Evolutionary conservation across 2,888 invertebrate genomes (phyloP).

Genomic region (Slavum lentiscoides): DNA sequence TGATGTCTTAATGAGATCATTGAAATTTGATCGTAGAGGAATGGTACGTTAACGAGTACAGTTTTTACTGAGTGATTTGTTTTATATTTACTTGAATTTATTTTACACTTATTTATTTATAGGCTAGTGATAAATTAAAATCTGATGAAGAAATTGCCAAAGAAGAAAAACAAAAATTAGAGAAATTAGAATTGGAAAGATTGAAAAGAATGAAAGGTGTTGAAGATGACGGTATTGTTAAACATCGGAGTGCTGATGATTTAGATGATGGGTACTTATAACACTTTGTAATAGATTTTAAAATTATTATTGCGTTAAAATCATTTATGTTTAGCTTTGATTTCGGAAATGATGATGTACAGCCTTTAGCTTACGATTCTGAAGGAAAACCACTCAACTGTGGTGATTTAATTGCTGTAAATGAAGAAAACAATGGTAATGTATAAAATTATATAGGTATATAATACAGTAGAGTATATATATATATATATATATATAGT

Average conservation of each 20-base stretch:
- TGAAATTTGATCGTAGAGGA: conserved; percentile 81
- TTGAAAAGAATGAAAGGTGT: conserved; percentile 76
- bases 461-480: too few relatives aligned
- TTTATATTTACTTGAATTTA: neutral
- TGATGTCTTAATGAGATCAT: conserved; percentile 77
- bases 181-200: conserved; percentile 77
- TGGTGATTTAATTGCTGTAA: conserved; percentile 32
- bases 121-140: conserved; percentile 79
- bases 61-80: conserved; percentile 35
- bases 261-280: conserved; percentile 72
- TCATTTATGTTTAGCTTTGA: conserved; percentile 59
- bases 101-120: conserved; percentile 52
- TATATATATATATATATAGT: too few relatives aligned
- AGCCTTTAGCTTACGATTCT: conserved; percentile 62
- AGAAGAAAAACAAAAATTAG: conserved; percentile 77
- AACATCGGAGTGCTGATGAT: conserved; percentile 82
- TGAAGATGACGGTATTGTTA: conserved; percentile 59
- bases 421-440: conserved; percentile 31
- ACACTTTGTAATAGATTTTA: conserved; percentile 7
- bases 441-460: neutral
- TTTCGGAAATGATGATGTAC: conserved; percentile 65
- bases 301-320: conserved; percentile 15
- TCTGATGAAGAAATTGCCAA: conserved; percentile 80
- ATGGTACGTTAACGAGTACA: conserved; percentile 60
- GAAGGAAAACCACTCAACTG: conserved; percentile 50